Base-by-base conservation (phyloP, 1,140 invertebrate species). In the Pachyrhynchus sulphureomaculatus region DNA sequence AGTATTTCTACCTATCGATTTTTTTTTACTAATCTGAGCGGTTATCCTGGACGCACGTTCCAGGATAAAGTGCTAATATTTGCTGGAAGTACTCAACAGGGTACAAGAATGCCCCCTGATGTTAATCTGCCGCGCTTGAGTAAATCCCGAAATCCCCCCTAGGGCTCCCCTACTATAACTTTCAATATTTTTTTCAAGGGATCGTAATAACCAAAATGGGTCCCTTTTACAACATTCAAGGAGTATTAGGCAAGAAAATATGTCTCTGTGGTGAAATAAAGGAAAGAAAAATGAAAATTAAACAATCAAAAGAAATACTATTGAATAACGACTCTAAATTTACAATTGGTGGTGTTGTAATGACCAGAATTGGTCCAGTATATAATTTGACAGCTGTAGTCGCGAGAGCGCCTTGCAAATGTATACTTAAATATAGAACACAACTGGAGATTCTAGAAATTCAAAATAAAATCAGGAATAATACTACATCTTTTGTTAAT, bases 401-500 rank as follows among this genome's bases (percentile, higher is more conserved):
- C 13, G 52, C 44, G 6, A 29, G 47, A 47, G 52, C 52, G 53
- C 57, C 62, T 17, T 64, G 62, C 57, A 48, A 61, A 20, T 64
- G 62, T 34, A 21, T 65, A 26, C 9, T 56, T 41, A 55, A 34
- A 15, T 65, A 65, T 18, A 15, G 45, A 2, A 13, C 62, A n/a
- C 32, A 51, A 33, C 21, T 62, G 9, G n/a, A 51, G 9, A 21
- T 51, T 8, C 20, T 56, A 42, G 24, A 12, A 41, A 18, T 44
- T 4, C 42, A 55, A 37, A 65, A 65, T 21, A 26, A 48, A 33
- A 17, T 55, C 49, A 45, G 59, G 15, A 41, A 63, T 15, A 36
- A 64, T 33, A 56, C 55, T 48, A 55, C 42, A 3, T 51, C 54
- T 21, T 72, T 70, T 32, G 44, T 74, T 0, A 66, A 71, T 36